Conservation (phyloP, 2,113 vertebrate genomes). For the Centropus unirufus region DNA sequence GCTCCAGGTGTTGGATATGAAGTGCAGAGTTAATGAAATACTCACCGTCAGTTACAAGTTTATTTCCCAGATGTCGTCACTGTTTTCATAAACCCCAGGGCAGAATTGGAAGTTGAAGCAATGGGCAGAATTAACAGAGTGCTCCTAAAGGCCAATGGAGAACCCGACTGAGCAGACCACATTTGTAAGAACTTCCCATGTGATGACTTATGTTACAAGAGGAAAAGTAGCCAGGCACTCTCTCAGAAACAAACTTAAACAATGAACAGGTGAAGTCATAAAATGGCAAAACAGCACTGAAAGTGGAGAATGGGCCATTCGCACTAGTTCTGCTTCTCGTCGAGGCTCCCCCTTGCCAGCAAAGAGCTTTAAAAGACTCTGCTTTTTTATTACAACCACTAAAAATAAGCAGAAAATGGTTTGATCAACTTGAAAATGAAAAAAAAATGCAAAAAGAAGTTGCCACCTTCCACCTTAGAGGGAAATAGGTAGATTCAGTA, state of each 20-base stretch:
- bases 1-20: fast-evolving
- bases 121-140: neutral
- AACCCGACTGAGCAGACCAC: neutral
- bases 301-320: neutral
- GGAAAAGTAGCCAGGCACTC: neutral
- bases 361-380: neutral
- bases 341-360: neutral
- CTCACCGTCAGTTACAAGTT: neutral
- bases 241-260: neutral
- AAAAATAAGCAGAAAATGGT: neutral
- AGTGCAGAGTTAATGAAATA: neutral
- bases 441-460: neutral
- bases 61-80: neutral
- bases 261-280: neutral
- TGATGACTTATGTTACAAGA: neutral
- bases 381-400: neutral
- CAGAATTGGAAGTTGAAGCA: neutral
- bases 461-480: neutral
- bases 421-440: neutral
- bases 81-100: neutral
- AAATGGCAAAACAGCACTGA: neutral
- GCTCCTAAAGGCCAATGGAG: fast-evolving
- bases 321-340: neutral
- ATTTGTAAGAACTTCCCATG: neutral
- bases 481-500: neutral